Conservation (phyloP, 2,113 vertebrate species). For the Octodon degus region DNA sequence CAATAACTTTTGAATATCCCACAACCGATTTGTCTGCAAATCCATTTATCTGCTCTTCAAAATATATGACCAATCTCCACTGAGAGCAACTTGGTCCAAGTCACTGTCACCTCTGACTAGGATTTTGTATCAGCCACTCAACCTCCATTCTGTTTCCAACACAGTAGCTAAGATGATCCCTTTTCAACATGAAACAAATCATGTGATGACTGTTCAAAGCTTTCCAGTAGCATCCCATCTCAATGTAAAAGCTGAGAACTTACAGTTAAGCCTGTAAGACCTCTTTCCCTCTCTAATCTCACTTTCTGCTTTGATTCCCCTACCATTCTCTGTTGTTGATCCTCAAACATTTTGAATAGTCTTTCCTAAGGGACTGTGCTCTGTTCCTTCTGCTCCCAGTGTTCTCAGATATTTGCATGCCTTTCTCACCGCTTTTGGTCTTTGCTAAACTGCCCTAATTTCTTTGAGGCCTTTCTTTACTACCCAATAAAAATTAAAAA, state of each 20-base stretch:
- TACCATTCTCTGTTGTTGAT: not conserved
- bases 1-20: not conserved
- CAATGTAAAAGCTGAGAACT: not conserved
- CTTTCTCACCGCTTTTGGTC: not conserved
- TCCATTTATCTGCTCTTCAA: not conserved
- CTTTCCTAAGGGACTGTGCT: not conserved
- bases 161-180: not conserved
- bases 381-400: not conserved
- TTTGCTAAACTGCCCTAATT: not conserved
- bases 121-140: not conserved
- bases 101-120: not conserved
- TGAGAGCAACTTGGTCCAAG: not conserved
- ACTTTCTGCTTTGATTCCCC: not conserved
- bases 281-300: not conserved
- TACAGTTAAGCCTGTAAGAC: not conserved
- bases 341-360: not conserved
- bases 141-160: conserved; percentile 19
- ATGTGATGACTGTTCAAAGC: not conserved
- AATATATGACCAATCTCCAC: not conserved
- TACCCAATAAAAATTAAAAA: not conserved
- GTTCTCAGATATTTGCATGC: not conserved
- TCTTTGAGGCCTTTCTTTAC: not conserved
- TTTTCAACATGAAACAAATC: not conserved
- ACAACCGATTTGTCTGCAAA: not conserved
- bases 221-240: not conserved